A percentile compares a stretch with the other conserved stretches of the same genome.
These are phyloP conservation scores for Odiellus spinosus DNA, from an alignment of 2,888 invertebrate species.

Conservation along the genomic window DNA sequence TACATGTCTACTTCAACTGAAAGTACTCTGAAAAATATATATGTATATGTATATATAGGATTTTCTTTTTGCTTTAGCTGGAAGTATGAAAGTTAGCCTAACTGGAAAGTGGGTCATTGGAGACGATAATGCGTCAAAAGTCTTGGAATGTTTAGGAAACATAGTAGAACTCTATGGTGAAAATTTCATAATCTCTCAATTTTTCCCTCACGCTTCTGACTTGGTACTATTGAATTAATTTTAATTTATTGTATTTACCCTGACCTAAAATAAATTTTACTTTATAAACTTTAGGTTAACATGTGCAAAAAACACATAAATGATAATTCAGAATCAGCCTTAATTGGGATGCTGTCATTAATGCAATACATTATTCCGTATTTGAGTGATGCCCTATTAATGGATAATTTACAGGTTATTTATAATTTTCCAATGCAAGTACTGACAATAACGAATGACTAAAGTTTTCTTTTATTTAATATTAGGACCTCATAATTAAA, in stretches of 20 bases:
- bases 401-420: slow-evolving; percentile 65
- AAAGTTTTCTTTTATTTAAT: slow-evolving; percentile 5
- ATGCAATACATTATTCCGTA: slow-evolving; percentile 63
- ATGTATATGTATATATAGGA: too few relatives aligned
- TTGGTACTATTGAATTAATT: slow-evolving; percentile 36
- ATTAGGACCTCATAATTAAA: slow-evolving; percentile 65
- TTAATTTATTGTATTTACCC: background rate
- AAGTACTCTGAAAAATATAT: too few relatives aligned
- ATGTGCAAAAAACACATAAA: slow-evolving; percentile 65
- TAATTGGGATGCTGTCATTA: slow-evolving; percentile 65
- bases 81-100: background rate
- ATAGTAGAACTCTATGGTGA: slow-evolving; percentile 72
- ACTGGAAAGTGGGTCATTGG: slow-evolving; percentile 35
- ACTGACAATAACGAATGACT: background rate
- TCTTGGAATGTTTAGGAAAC: slow-evolving; percentile 75
- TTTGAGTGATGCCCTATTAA: slow-evolving; percentile 62
- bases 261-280: background rate
- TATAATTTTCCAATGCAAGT: background rate
- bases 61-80: too few relatives aligned
- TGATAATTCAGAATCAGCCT: slow-evolving; percentile 66
- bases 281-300: slow-evolving; percentile 39
- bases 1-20: too few relatives aligned
- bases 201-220: slow-evolving; percentile 75
- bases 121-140: slow-evolving; percentile 65
- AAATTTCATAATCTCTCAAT: slow-evolving; percentile 70